A percentile compares a stretch with the other conserved stretches of the same genome.
Evolutionary conservation across 2,888 invertebrate genomes (phyloP).

Genomic region (Dorcus hopei): DNA sequence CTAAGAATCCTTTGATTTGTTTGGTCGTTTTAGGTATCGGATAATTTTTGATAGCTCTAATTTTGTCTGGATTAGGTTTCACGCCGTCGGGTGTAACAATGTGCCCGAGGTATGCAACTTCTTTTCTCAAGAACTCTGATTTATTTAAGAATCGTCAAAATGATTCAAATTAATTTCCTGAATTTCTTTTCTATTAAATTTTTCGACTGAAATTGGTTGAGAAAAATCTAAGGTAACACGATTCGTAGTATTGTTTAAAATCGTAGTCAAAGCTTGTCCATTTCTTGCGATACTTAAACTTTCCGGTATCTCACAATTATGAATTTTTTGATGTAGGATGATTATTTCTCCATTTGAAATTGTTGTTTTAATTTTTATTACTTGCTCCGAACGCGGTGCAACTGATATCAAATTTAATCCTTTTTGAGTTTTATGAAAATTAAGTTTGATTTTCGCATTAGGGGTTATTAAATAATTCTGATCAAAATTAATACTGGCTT

Average conservation of each 20-base stretch:
- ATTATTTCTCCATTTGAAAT: background rate
- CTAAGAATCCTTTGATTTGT: constrained; percentile 29
- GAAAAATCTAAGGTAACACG: background rate
- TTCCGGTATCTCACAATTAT: too few species aligned
- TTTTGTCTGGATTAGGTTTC: constrained; percentile 16
- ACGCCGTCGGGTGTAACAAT: constrained; percentile 24
- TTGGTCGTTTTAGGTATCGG: constrained; percentile 11
- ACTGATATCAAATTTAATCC: constrained; percentile 14
- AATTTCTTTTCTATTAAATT: background rate
- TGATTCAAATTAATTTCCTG: constrained; percentile 1
- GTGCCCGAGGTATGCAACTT: constrained; percentile 11
- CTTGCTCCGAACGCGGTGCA: constrained; percentile 11
- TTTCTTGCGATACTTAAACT: too few species aligned
- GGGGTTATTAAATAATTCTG: constrained; percentile 4
- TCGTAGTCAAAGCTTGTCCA: too few species aligned
- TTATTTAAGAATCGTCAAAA: constrained; percentile 20
- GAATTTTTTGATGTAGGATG: too few species aligned
- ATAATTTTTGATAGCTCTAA: constrained; percentile 28
- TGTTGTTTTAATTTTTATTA: constrained; percentile 12
- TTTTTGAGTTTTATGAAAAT: background rate
- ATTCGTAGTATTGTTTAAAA: too few species aligned
- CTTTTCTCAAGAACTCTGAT: constrained; percentile 9
- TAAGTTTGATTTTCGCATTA: constrained; percentile 13
- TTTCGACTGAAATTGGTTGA: constrained; percentile 17
- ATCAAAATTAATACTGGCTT: constrained; percentile 2